phyloP scores from a whole-genome alignment of 2,888 invertebrate species.

The Loripinus fragilis region DNA sequence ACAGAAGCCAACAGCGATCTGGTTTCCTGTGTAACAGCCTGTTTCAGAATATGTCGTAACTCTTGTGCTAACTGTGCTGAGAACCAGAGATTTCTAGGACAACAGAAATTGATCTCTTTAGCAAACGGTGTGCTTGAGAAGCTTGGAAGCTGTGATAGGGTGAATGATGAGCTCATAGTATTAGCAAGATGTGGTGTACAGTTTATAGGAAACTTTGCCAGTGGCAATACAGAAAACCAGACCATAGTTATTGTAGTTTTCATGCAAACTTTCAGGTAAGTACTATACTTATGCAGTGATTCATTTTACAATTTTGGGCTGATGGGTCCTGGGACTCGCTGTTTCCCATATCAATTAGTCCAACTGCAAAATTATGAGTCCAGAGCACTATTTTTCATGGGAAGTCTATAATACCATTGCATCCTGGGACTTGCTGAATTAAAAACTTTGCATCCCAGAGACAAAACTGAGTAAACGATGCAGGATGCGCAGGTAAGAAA shows the following conservation, averaged over 20 bases:
- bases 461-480: too few relatives aligned
- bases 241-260: conserved; percentile 57
- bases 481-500: too few relatives aligned
- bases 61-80: conserved; percentile 59
- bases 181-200: conserved; percentile 68
- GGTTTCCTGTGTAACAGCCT: conserved; percentile 52
- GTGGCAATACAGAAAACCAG: conserved; percentile 63
- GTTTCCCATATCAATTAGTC: too few relatives aligned
- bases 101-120: neutral
- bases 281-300: too few relatives aligned
- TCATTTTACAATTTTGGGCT: too few relatives aligned
- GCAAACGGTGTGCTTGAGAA: neutral
- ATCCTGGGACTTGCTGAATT: too few relatives aligned
- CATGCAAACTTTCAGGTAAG: conserved; percentile 53
- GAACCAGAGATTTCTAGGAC: conserved; percentile 42
- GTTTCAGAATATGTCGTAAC: conserved; percentile 65
- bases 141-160: neutral
- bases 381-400: too few relatives aligned
- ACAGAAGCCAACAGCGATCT: conserved; percentile 9
- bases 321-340: too few relatives aligned
- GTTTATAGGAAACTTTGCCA: conserved; percentile 68
- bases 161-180: conserved; percentile 38
- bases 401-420: too few relatives aligned
- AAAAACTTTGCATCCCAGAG: too few relatives aligned
- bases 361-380: too few relatives aligned